A percentile compares a stretch with the other conserved stretches of the same genome.
phyloP scores from a whole-genome alignment of 2,888 invertebrate genomes.

The Halictus quadricinctus region DNA sequence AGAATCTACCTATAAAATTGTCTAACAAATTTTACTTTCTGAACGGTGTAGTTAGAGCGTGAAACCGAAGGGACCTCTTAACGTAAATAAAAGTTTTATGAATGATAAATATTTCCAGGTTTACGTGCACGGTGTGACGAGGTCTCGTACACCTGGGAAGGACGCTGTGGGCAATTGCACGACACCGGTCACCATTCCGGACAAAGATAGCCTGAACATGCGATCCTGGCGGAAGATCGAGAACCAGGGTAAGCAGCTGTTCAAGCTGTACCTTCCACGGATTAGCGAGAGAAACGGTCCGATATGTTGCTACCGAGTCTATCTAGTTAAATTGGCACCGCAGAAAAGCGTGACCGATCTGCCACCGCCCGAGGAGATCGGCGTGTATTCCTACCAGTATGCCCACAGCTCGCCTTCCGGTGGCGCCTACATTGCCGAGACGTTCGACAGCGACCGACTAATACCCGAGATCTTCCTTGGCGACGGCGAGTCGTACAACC shows the following conservation, averaged over 20 bases:
- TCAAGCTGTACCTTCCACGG: conserved; percentile 89
- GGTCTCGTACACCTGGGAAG: conserved; percentile 89
- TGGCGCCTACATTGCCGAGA: conserved; percentile 93
- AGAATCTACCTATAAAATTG: background rate
- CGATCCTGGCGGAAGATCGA: conserved; percentile 86
- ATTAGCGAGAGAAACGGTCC: conserved; percentile 93
- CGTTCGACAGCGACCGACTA: conserved; percentile 88
- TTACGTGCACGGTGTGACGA: conserved; percentile 89
- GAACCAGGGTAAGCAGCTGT: conserved; percentile 87
- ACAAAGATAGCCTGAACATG: conserved; percentile 85
- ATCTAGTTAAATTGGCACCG: conserved; percentile 88
- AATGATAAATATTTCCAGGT: conserved; percentile 65
- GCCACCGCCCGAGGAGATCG: conserved; percentile 88
- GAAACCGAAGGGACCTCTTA: background rate
- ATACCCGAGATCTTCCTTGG: conserved; percentile 89
- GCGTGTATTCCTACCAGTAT: conserved; percentile 88
- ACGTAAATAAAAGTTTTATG: background rate
- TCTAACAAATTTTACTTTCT: background rate
- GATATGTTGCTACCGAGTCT: conserved; percentile 93
- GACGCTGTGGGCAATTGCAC: conserved; percentile 86
- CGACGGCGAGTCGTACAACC: conserved; percentile 84
- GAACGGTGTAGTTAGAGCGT: background rate
- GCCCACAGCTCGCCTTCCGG: conserved; percentile 87
- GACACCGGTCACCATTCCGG: conserved; percentile 89
- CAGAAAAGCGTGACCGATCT: conserved; percentile 87